Percentiles rank a stretch among this genome's conserved stretches.
phyloP scores from a whole-genome alignment of 1,140 invertebrate species.

The Zaprionus inermis region DNA sequence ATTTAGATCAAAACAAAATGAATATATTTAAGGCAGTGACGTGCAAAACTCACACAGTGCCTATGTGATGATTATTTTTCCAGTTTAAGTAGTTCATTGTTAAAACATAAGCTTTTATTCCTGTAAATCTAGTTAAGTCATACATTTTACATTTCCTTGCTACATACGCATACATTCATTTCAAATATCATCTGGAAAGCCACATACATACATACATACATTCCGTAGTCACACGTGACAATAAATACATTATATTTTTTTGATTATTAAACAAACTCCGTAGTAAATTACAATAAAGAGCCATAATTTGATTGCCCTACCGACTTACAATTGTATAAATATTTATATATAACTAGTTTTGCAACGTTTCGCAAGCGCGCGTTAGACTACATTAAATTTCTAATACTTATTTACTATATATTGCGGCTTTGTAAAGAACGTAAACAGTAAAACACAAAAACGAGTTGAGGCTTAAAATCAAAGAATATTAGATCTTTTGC shows the following conservation, averaged over 20 bases:
- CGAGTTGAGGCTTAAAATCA: constrained; percentile 21
- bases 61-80: too few relatives aligned
- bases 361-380: constrained; percentile 19
- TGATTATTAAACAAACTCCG: constrained; percentile 38
- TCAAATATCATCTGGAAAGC: constrained; percentile 39
- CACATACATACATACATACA: constrained; percentile 6
- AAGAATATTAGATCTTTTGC: constrained; percentile 4
- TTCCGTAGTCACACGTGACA: constrained; percentile 13
- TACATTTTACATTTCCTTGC: constrained; percentile 27
- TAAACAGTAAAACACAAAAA: constrained; percentile 35
- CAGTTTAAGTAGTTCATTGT: neutral
- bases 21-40: neutral
- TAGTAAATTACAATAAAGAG: constrained; percentile 31
- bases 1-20: neutral
- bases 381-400: constrained; percentile 19
- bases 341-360: constrained; percentile 36
- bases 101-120: constrained; percentile 12
- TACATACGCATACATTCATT: constrained; percentile 38
- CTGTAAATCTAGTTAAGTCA: constrained; percentile 40
- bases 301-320: constrained; percentile 44
- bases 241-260: constrained; percentile 28
- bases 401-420: constrained; percentile 36
- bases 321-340: constrained; percentile 34
- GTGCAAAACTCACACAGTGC: too few relatives aligned
- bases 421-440: constrained; percentile 30